These are phyloP conservation scores for Athetis lepigone DNA, from an alignment of 2,888 invertebrate species.

Conservation along the genomic window DNA sequence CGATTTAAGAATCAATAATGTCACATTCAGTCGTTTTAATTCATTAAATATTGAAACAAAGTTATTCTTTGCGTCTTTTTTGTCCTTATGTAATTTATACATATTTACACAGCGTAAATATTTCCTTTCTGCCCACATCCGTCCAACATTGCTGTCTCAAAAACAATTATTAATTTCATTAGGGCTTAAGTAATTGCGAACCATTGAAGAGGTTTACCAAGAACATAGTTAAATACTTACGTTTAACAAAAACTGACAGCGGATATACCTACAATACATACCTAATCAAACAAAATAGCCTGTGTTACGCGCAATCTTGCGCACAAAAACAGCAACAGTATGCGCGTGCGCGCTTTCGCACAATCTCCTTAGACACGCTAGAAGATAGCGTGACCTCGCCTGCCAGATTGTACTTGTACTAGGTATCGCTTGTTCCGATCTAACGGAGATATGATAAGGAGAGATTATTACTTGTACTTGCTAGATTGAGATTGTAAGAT, in stretches of 20 bases:
- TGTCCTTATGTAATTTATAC: not conserved
- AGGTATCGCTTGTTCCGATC: slow-evolving; percentile 43
- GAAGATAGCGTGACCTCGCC: slow-evolving; percentile 63
- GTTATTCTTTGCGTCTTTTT: not conserved
- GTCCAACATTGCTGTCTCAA: slow-evolving; percentile 1
- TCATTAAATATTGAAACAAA: slow-evolving; percentile 1
- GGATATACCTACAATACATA: slow-evolving; percentile 43
- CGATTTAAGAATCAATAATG: not conserved
- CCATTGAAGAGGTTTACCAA: slow-evolving; percentile 20
- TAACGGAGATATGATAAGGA: slow-evolving; percentile 11
- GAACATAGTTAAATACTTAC: slow-evolving; percentile 19
- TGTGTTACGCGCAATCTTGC: slow-evolving; percentile 39
- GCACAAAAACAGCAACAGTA: slow-evolving; percentile 44
- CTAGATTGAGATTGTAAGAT: not conserved
- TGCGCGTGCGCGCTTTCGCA: slow-evolving; percentile 57
- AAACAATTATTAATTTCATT: too few relatives aligned
- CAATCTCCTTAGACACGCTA: slow-evolving; percentile 55
- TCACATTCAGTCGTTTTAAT: not conserved
- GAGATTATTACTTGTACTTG: slow-evolving; percentile 2
- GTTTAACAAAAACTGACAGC: slow-evolving; percentile 32
- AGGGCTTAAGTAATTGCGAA: too few relatives aligned
- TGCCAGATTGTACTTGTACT: slow-evolving; percentile 26
- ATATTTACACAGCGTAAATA: not conserved
- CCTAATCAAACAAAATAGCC: slow-evolving; percentile 46
- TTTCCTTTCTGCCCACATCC: slow-evolving; percentile 1